phyloP scores from a whole-genome alignment of 1,140 invertebrate genomes.

The Littorina saxatilis region DNA sequence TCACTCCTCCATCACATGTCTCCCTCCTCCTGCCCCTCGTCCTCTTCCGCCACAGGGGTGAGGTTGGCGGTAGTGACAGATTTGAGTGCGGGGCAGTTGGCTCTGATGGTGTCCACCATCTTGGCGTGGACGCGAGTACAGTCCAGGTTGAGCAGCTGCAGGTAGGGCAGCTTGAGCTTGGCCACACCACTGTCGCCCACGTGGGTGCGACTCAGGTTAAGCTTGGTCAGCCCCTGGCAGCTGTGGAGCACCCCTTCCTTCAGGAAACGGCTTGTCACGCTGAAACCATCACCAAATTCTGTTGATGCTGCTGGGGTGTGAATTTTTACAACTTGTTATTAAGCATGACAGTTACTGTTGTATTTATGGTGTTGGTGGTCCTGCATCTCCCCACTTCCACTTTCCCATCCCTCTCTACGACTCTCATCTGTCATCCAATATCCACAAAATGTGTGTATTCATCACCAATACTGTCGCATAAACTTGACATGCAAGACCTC shows the following conservation, averaged over 20 bases:
- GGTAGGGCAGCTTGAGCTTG: slow-evolving; percentile 45
- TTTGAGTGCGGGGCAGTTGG: slow-evolving; percentile 50
- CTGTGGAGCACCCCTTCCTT: slow-evolving; percentile 47
- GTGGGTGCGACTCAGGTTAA: slow-evolving; percentile 61
- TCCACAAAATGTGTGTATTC: too few relatives aligned
- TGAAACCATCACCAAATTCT: slow-evolving; percentile 46
- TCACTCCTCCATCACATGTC: neutral
- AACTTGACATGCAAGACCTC: too few relatives aligned
- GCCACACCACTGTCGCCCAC: slow-evolving; percentile 62
- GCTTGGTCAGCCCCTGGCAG: slow-evolving; percentile 56
- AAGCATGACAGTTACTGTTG: too few relatives aligned
- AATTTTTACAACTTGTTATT: neutral
- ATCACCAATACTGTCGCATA: too few relatives aligned
- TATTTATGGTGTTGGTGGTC: too few relatives aligned
- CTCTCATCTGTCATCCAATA: too few relatives aligned
- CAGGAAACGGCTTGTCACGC: slow-evolving; percentile 58
- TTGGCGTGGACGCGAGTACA: slow-evolving; percentile 57
- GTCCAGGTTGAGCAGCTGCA: slow-evolving; percentile 62
- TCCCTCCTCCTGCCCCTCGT: slow-evolving; percentile 46
- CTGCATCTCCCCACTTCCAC: too few relatives aligned
- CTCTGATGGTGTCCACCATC: slow-evolving; percentile 31
- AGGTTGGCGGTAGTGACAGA: slow-evolving; percentile 54
- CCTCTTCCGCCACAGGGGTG: slow-evolving; percentile 49
- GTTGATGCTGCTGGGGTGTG: neutral
- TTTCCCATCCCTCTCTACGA: too few relatives aligned